Percentiles rank a stretch among this genome's conserved stretches.
These are phyloP conservation scores for Aspidiotus rigidus DNA, from an alignment of 2,888 invertebrate species.

Conservation along the genomic window DNA sequence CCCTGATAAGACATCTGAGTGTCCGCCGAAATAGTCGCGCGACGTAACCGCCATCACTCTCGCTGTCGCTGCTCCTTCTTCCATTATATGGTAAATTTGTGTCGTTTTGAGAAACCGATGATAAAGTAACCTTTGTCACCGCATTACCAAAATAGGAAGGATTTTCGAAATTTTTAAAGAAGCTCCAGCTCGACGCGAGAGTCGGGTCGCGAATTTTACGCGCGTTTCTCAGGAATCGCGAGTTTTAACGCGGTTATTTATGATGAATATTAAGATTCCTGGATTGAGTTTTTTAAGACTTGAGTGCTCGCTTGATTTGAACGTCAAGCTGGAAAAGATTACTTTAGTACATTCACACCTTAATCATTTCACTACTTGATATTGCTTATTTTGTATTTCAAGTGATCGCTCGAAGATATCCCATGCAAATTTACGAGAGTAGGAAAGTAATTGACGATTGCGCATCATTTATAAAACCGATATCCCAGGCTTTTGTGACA, in stretches of 20 bases:
- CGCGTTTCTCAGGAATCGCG: background rate
- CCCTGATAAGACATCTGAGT: constrained; percentile 21
- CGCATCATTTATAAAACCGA: no score
- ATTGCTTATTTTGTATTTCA: no score
- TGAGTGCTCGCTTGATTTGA: no score
- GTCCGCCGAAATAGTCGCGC: no score
- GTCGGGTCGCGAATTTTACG: background rate
- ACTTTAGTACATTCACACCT: no score
- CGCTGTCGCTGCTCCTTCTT: background rate
- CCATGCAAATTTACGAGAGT: no score
- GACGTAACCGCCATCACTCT: background rate
- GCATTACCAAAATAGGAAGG: background rate
- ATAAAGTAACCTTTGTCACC: background rate
- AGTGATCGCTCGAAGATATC: no score
- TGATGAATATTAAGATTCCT: background rate
- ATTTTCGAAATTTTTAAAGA: background rate
- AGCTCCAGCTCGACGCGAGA: background rate
- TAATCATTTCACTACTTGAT: no score
- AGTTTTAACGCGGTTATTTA: background rate
- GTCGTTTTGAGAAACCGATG: background rate
- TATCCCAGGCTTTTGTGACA: no score
- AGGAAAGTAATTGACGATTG: no score
- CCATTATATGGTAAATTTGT: constrained; percentile 8
- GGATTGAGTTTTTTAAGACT: no score
- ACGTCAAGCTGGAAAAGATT: no score